These are phyloP conservation scores for Spilosoma lubricipeda DNA, from an alignment of 2,888 invertebrate species.

Conservation along the genomic window DNA sequence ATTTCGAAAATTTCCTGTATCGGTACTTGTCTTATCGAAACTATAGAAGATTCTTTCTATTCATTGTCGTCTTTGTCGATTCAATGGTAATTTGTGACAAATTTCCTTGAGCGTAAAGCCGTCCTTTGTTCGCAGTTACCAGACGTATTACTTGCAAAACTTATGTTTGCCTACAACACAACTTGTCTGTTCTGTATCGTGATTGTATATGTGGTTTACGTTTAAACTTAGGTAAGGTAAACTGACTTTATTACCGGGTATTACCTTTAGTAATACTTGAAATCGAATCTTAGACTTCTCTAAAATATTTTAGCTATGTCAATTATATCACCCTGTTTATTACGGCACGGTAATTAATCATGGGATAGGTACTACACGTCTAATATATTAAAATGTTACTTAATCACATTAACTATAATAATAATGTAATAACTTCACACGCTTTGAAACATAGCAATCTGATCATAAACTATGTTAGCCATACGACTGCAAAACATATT, in stretches of 20 bases:
- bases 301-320: neutral
- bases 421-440: too few relatives aligned
- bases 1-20: neutral
- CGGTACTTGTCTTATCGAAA: neutral
- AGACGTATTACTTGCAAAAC: neutral
- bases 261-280: neutral
- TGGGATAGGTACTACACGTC: too few relatives aligned
- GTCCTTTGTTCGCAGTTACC: neutral
- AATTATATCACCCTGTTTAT: neutral
- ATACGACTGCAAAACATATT: neutral
- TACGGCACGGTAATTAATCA: too few relatives aligned
- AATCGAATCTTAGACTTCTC: neutral
- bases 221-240: too few relatives aligned
- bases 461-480: too few relatives aligned
- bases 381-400: neutral
- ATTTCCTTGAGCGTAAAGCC: neutral
- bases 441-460: too few relatives aligned
- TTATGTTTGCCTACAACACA: neutral
- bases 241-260: neutral
- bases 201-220: too few relatives aligned
- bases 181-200: too few relatives aligned
- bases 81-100: neutral
- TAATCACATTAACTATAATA: neutral
- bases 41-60: neutral
- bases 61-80: neutral